A percentile compares a stretch with the other conserved stretches of the same genome.
Conservation (phyloP, 2,797 vertebrate species). For the Danio jaintianensis region DNA sequence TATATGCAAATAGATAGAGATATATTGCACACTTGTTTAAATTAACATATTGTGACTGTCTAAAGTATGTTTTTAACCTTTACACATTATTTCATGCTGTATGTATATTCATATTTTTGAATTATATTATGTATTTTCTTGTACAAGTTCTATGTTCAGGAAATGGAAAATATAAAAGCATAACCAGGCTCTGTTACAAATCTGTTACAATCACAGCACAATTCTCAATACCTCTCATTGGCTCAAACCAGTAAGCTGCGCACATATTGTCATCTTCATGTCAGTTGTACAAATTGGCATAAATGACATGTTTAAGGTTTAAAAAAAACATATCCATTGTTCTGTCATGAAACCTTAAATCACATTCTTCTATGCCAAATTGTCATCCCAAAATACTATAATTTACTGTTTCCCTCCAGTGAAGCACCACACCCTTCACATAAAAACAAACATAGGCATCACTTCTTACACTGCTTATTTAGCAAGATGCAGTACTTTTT, state of each 20-base stretch:
- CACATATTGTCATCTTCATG: slow-evolving; percentile 1
- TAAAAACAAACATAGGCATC: slow-evolving; percentile 34
- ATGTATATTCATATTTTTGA: not conserved
- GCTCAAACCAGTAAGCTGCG: not conserved
- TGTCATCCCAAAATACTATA: slow-evolving; percentile 23
- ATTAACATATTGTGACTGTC: not conserved
- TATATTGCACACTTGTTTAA: not conserved
- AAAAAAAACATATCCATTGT: not conserved
- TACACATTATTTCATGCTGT: too few species aligned
- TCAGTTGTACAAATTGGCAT: not conserved
- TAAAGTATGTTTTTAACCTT: not conserved
- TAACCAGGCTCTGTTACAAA: too few species aligned
- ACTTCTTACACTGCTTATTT: slow-evolving; percentile 5
- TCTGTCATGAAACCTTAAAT: slow-evolving; percentile 24
- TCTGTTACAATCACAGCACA: not conserved
- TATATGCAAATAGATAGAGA: too few species aligned
- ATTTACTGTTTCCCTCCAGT: slow-evolving; percentile 32
- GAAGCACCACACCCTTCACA: slow-evolving; percentile 36
- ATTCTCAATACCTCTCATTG: not conserved
- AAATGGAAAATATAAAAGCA: too few species aligned
- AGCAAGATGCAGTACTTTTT: not conserved
- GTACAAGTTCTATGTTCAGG: too few species aligned
- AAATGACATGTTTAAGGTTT: not conserved
- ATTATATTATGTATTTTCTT: not conserved
- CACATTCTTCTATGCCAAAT: not conserved